phyloP scores from a whole-genome alignment of 2,797 vertebrate genomes.

The Parotocinclus haroldoi region DNA sequence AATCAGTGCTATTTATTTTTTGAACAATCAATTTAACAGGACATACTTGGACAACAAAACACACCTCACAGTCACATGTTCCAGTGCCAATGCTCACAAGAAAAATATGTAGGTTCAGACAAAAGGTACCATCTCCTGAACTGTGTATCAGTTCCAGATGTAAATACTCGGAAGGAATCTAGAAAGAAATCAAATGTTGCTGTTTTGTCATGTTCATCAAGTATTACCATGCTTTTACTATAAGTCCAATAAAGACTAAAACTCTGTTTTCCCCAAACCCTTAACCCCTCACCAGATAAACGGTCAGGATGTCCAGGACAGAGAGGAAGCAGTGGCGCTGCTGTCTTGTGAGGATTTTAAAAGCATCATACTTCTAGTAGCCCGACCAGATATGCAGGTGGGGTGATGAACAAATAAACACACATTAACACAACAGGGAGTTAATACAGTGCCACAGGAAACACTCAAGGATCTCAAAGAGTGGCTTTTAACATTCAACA shows the following conservation, averaged over 20 bases:
- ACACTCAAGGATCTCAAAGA: conserved; percentile 13
- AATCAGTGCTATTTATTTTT: too few species aligned
- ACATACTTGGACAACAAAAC: too few species aligned
- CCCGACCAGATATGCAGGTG: conserved; percentile 90
- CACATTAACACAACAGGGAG: conserved; percentile 1
- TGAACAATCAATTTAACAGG: too few species aligned
- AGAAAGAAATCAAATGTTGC: not conserved
- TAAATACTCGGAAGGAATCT: too few species aligned
- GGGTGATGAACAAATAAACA: conserved; percentile 41
- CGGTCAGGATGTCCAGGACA: conserved; percentile 89
- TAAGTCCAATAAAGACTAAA: conserved; percentile 58
- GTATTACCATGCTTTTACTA: not conserved
- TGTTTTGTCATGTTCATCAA: not conserved
- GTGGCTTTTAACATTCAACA: conserved; percentile 13
- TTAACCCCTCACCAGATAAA: too few species aligned
- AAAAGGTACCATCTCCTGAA: too few species aligned
- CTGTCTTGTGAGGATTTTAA: conserved; percentile 86
- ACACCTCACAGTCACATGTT: too few species aligned
- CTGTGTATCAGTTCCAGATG: too few species aligned
- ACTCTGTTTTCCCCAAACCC: conserved; percentile 63
- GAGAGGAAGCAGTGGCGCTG: conserved; percentile 86
- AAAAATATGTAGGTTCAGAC: too few species aligned
- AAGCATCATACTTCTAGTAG: conserved; percentile 86
- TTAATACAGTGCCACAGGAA: conserved; percentile 3
- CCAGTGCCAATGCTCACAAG: too few species aligned